Evolutionary conservation across 23 tunicate species (phyloP).

Genomic region (Trididemnum clinides): DNA sequence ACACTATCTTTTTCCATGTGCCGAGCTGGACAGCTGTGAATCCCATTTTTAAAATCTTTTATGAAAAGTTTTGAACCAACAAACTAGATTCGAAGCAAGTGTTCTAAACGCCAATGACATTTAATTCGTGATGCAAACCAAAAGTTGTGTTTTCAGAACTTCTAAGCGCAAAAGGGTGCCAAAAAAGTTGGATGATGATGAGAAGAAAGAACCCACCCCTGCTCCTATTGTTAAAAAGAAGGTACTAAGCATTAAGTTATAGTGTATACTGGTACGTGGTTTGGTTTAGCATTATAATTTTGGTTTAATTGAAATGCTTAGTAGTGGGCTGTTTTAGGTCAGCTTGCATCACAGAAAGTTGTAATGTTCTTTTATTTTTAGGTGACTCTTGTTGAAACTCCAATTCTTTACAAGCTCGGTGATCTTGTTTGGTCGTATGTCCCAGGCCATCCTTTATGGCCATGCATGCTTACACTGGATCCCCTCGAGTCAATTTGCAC

Average conservation of each 20-base stretch:
- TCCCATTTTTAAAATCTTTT: too few relatives aligned
- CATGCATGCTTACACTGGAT: conserved; percentile 64
- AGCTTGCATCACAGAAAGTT: background rate
- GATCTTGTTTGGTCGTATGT: conserved; percentile 85
- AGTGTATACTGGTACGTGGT: too few relatives aligned
- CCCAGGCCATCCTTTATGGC: conserved; percentile 87
- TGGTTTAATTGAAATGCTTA: too few relatives aligned
- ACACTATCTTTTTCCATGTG: too few relatives aligned
- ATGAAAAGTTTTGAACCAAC: too few relatives aligned
- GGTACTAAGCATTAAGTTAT: too few relatives aligned
- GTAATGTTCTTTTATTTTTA: background rate
- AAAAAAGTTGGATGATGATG: conserved; percentile 42
- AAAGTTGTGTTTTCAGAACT: conserved; percentile 36
- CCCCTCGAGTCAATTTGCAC: conserved; percentile 46
- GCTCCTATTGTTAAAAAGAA: too few relatives aligned
- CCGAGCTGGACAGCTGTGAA: too few relatives aligned
- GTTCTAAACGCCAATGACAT: too few relatives aligned
- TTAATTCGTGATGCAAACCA: too few relatives aligned
- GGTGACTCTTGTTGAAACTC: conserved; percentile 43
- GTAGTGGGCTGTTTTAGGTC: background rate
- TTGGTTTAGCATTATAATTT: too few relatives aligned
- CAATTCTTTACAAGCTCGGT: conserved; percentile 33
- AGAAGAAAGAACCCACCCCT: conserved; percentile 6
- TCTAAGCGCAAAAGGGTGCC: conserved; percentile 54
- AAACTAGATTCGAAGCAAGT: too few relatives aligned